Percentiles rank a stretch among this genome's conserved stretches.
These are phyloP conservation scores for Paracanthobrama guichenoti DNA, from an alignment of 2,113 vertebrate species.

Conservation along the genomic window DNA sequence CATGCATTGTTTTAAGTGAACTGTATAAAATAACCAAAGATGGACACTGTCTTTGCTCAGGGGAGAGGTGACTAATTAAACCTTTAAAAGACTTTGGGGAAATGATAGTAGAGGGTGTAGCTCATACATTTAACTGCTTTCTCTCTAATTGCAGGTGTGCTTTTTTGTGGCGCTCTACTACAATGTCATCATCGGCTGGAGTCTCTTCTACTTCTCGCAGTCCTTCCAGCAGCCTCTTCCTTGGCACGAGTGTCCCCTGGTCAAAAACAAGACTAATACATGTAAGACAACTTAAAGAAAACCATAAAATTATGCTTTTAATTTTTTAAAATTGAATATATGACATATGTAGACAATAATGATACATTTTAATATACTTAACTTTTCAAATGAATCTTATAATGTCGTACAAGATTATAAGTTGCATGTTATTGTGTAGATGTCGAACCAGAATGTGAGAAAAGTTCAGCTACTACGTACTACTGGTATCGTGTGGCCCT, in stretches of 20 bases:
- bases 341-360: background rate
- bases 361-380: background rate
- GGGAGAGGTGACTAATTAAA: background rate
- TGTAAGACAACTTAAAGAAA: slow-evolving; percentile 75
- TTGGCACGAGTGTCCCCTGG: slow-evolving; percentile 93
- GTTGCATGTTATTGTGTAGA: slow-evolving; percentile 68
- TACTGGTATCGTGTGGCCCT: slow-evolving; percentile 96
- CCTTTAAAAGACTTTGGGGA: background rate
- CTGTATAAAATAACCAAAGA: slow-evolving; percentile 1
- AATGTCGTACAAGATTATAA: background rate
- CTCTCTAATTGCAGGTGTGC: slow-evolving; percentile 79
- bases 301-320: background rate
- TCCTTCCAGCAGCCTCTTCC: slow-evolving; percentile 96
- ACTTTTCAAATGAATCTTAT: background rate
- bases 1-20: background rate
- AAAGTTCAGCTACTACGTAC: slow-evolving; percentile 95
- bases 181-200: slow-evolving; percentile 99
- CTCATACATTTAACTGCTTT: background rate
- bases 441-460: slow-evolving; percentile 93
- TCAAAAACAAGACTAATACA: slow-evolving; percentile 86
- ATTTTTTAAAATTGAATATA: background rate
- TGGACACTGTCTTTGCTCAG: background rate
- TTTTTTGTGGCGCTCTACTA: slow-evolving; percentile 97
- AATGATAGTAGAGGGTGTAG: background rate
- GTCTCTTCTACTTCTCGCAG: slow-evolving; percentile 97